Evolutionary conservation across 2,113 vertebrate genomes (phyloP).

Genomic region (Planiliza haematocheilus): DNA sequence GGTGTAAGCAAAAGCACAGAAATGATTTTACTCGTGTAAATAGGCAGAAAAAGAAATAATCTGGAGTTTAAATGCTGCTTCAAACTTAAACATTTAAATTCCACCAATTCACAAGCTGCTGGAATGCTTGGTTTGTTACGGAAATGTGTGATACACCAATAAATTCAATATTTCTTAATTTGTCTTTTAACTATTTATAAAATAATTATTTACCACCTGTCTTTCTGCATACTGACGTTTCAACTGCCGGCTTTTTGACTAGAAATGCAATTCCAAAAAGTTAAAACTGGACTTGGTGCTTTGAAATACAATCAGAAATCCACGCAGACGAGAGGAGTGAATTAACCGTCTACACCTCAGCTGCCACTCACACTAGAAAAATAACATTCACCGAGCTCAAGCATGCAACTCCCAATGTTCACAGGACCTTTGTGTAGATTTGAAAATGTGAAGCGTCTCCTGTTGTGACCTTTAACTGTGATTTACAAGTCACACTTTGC

Average conservation of each 20-base stretch:
- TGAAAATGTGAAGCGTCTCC: conserved; percentile 20
- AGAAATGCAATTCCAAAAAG: neutral
- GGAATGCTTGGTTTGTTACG: too few relatives aligned
- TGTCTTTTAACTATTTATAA: too few relatives aligned
- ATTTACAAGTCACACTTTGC: conserved; percentile 9
- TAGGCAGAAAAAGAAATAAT: neutral
- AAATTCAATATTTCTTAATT: too few relatives aligned
- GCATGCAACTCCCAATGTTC: conserved; percentile 28
- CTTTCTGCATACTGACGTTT: too few relatives aligned
- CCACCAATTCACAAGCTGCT: neutral
- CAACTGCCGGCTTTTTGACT: too few relatives aligned
- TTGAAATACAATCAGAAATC: conserved; percentile 25
- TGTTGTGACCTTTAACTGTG: neutral
- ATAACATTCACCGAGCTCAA: conserved; percentile 47
- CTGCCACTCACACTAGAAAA: conserved; percentile 40
- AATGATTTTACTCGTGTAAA: neutral
- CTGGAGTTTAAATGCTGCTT: neutral
- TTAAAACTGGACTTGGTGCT: neutral
- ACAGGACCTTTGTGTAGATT: conserved; percentile 12
- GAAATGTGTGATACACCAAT: too few relatives aligned
- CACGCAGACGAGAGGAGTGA: conserved; percentile 4
- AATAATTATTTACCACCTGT: too few relatives aligned
- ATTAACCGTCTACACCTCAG: conserved; percentile 8
- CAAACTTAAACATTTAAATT: neutral
- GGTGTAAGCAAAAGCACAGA: conserved; percentile 12